Base-by-base conservation (phyloP, 2,797 vertebrate genomes). In the Varecia variegata region DNA sequence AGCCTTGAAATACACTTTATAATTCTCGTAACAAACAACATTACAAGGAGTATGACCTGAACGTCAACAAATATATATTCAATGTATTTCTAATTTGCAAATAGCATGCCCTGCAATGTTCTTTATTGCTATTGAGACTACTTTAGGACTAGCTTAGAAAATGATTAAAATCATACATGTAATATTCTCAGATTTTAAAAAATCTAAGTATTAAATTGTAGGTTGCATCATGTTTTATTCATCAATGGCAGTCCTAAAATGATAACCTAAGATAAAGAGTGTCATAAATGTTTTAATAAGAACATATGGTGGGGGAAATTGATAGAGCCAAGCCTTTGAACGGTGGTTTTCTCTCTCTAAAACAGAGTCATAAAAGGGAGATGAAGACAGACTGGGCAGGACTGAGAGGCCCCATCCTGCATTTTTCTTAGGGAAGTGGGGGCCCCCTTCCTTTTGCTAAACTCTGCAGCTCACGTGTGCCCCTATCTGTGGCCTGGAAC, bases 231-330 rank as follows among this genome's bases (percentile, higher is more conserved):
- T 18, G 54, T 95, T 98, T 95, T 97, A 98, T 98, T 98, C 98
- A 98, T 97, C 88, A 92, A 90, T 88, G 86, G 94, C 92, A 98
- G 62, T 38, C 65, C 70, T 74, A 58, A 83, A 30, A 74, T 38
- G 97, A 95, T 98, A 98, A 98, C 93, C 93, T 4, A 95, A 98
- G 89, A 98, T 98, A 98, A 98, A 98, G 85, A 21, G 5, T 94
- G 35, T 97, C 86, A 94, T 98, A 97, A 98, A 97, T n/a, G 71
- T 92, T 97, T 97, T 98, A 98, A 98, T 97, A 97, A 98, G 97
- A 98, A 98, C 97, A 98, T 98, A 97, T 89, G 97, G 97, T 1
- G 20, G 71, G 30, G 96, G 80, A 97, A 97, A 97, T 60, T 79
- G 96, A 98, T 62, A 89, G 95, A 94, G 70, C 40, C 0, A 71